Evolutionary conservation across 2,888 invertebrate genomes (phyloP).

Genomic region (Hypolimnas misippus): DNA sequence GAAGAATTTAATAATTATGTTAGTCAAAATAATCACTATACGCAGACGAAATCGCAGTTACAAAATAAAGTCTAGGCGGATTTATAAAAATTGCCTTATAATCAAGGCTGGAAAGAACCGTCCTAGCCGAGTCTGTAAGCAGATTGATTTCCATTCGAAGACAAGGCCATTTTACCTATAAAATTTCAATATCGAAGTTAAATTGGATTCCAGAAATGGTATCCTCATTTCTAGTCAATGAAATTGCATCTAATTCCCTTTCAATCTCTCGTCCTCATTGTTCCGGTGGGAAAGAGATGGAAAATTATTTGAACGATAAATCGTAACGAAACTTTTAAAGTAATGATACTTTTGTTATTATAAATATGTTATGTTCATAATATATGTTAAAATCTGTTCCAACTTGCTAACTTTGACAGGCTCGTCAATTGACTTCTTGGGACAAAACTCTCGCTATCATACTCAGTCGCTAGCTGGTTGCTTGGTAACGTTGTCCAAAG

Average conservation of each 20-base stretch:
- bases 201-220: slow-evolving; percentile 54
- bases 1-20: too few species aligned
- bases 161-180: slow-evolving; percentile 41
- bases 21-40: too few species aligned
- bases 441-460: too few species aligned
- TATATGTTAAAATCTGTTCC: too few species aligned
- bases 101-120: slow-evolving; percentile 25
- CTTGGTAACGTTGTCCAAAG: too few species aligned
- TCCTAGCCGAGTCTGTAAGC: slow-evolving; percentile 24
- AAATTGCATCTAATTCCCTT: slow-evolving; percentile 71
- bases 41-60: too few species aligned
- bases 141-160: slow-evolving; percentile 26
- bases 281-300: slow-evolving; percentile 35
- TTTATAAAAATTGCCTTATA: slow-evolving; percentile 16
- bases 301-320: slow-evolving; percentile 23
- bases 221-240: slow-evolving; percentile 61
- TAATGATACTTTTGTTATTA: too few species aligned
- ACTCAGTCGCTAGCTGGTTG: too few species aligned
- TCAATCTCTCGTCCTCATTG: slow-evolving; percentile 53
- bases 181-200: slow-evolving; percentile 64
- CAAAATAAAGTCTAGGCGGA: too few species aligned
- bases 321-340: slow-evolving; percentile 19
- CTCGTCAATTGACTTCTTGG: too few species aligned
- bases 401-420: too few species aligned
- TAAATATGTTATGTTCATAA: neutral